A percentile compares a stretch with the other conserved stretches of the same genome.
These are phyloP conservation scores for Catagonus wagneri DNA, from an alignment of 2,113 vertebrate species.

Conservation along the genomic window DNA sequence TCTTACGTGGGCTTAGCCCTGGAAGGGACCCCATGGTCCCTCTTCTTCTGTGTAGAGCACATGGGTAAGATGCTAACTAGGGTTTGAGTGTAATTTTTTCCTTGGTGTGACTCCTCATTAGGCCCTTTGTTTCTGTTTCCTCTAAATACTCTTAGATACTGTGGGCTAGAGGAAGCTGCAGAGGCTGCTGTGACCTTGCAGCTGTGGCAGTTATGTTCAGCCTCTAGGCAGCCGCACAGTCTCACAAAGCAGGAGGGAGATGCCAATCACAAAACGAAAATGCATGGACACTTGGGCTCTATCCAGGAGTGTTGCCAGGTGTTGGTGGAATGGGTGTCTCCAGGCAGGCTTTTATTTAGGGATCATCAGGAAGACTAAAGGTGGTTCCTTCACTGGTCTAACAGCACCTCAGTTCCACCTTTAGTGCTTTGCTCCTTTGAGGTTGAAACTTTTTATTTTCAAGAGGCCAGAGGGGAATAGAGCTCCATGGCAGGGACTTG, in stretches of 20 bases:
- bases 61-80: not conserved
- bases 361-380: not conserved
- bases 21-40: not conserved
- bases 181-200: not conserved
- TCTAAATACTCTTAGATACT: not conserved
- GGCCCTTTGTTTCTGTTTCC: not conserved
- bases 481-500: not conserved
- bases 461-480: not conserved
- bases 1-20: accelerated
- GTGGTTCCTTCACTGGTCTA: not conserved
- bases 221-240: not conserved
- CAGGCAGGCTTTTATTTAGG: not conserved
- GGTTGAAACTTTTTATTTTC: not conserved
- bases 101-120: not conserved
- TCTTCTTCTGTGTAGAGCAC: not conserved
- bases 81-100: not conserved
- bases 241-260: not conserved
- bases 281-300: accelerated
- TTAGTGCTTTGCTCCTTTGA: not conserved
- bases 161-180: not conserved
- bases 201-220: not conserved
- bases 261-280: not conserved
- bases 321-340: not conserved
- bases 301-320: not conserved
- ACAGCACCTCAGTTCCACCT: not conserved